Evolutionary conservation across 2,113 vertebrate species (phyloP), one percentile per base, ranked within the genome.

Genomic region (Myodes glareolus): DNA sequence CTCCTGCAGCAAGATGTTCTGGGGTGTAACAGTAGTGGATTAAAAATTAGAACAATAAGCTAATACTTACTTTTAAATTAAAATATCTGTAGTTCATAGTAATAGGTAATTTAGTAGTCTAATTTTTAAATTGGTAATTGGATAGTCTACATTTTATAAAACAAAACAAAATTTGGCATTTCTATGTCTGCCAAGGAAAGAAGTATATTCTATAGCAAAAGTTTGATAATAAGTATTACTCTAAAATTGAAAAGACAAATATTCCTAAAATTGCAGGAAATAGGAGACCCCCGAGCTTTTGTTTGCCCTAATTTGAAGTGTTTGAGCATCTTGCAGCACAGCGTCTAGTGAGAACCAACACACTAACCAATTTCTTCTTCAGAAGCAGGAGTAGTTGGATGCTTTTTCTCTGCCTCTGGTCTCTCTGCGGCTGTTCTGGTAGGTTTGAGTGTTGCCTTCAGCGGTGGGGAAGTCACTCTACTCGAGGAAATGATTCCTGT

Each of bases 281-380:
- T 4, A 63, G 33, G 93, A 90, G 73, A 70, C 55, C 36, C 16
- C 33, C 7, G 88, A 47, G 23, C 58, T 11, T 81, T 47, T 86
- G 36, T 84, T 7, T 13, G 7, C 3, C 39, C 33, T 63, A 80
- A 58, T 39, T 52, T 92, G 52, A 92, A 91, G 73, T 78, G 10
- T 42, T 63, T 93, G 14, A 73, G 47, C 42, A 82, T 45, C 63
- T 84, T 9, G 7, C 8, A 72, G 21, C 16, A 80, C 75, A 77
- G 33, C 1, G 23, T 27, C n/a, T 76, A 47, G 29, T 13, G 58
- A 90, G 39, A 76, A 80, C 5, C 0, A 63, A 72, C 70, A 95
- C 90, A 61, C 98, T 98, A 73, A 99, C 99, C 98, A 50, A 98
- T 90, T 68, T 98, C 98, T 31, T 98, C 99, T 87, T 97, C 98